Evolutionary conservation across 2,113 vertebrate genomes (phyloP).

Genomic region (Cinclus mexicanus): DNA sequence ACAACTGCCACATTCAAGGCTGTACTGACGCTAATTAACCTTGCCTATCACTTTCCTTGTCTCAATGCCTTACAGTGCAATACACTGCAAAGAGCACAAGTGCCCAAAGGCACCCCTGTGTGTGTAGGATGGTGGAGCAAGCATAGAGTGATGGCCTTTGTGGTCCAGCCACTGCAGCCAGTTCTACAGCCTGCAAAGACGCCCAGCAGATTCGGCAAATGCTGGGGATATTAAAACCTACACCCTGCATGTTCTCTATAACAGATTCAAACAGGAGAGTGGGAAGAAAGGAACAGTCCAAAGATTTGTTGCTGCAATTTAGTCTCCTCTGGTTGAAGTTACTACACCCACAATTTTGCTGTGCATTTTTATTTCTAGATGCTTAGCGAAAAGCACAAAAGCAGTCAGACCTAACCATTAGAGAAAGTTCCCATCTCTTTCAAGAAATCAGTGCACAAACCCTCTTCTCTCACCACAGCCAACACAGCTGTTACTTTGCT

Average conservation of each 20-base stretch:
- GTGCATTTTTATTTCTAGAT: slow-evolving; percentile 17
- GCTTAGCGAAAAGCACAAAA: not conserved
- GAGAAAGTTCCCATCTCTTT: not conserved
- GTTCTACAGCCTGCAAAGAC: not conserved
- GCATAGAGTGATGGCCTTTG: not conserved
- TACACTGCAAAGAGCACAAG: not conserved
- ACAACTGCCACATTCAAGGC: not conserved
- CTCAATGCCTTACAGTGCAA: not conserved
- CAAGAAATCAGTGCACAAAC: not conserved
- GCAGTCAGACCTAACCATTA: not conserved
- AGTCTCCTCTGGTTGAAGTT: not conserved
- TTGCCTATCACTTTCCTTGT: not conserved
- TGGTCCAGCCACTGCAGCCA: not conserved
- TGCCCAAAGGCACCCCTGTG: not conserved
- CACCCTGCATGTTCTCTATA: not conserved
- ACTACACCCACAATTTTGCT: not conserved
- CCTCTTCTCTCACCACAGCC: not conserved
- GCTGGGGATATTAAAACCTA: not conserved
- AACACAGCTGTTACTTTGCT: not conserved
- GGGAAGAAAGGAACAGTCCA: slow-evolving; percentile 31
- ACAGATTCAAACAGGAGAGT: not conserved
- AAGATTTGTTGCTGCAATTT: slow-evolving; percentile 14
- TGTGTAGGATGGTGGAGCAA: not conserved
- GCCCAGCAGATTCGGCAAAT: not conserved
- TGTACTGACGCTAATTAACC: not conserved